Conservation (phyloP, 92 coral and sea anemone genomes). For the Siderastrea radians region DNA sequence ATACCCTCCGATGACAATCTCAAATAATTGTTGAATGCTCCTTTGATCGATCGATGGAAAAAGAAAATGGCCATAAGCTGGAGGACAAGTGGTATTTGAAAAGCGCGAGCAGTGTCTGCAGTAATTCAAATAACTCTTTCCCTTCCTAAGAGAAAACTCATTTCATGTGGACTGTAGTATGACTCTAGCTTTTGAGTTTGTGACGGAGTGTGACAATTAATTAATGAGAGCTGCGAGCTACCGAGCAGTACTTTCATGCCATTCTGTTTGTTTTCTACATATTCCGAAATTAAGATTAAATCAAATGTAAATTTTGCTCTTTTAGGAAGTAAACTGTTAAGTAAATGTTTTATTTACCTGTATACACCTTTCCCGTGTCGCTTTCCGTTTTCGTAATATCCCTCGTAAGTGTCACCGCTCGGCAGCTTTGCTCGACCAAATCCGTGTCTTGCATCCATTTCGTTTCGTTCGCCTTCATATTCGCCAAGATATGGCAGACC, state of each 20-base stretch:
- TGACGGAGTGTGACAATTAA: neutral
- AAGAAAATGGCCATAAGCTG: no score
- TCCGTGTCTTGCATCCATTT: slow-evolving; percentile 83
- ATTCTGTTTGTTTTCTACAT: neutral
- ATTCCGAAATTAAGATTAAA: neutral
- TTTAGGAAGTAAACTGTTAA: neutral
- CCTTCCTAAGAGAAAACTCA: no score
- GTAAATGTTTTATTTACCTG: slow-evolving; percentile 58
- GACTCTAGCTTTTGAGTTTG: no score
- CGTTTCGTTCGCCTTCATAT: slow-evolving; percentile 88
- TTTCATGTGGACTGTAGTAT: no score
- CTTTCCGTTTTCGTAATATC: slow-evolving; percentile 84
- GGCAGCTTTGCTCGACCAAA: slow-evolving; percentile 88
- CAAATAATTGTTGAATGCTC: no score
- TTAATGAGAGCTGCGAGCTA: neutral
- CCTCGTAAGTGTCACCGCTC: slow-evolving; percentile 88
- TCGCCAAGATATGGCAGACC: slow-evolving; percentile 89
- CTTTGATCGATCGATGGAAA: no score
- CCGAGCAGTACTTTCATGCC: no score
- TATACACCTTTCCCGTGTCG: slow-evolving; percentile 82
- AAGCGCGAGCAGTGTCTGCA: no score
- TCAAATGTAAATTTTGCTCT: neutral
- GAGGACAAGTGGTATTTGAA: no score
- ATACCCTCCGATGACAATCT: no score
- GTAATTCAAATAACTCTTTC: no score